These are phyloP conservation scores for Alitta virens DNA, from an alignment of 2,888 invertebrate species.

Conservation along the genomic window DNA sequence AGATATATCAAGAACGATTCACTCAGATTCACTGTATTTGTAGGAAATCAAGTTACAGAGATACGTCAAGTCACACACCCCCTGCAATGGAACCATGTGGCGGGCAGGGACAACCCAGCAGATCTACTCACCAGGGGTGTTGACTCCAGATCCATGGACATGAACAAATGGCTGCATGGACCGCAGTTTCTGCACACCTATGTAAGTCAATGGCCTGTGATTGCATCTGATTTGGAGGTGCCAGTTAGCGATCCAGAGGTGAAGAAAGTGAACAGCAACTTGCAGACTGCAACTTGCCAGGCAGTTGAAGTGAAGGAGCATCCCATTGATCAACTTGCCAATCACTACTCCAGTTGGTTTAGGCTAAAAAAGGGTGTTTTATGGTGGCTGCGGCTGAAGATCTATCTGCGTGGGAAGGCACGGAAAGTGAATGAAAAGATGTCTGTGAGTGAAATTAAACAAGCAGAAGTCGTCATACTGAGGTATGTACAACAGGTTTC, in stretches of 20 bases:
- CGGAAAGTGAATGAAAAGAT: neutral
- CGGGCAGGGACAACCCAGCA: conserved; percentile 39
- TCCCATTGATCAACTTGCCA: neutral
- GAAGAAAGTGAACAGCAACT: neutral
- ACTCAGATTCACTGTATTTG: conserved; percentile 34
- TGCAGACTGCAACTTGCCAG: neutral
- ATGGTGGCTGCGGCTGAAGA: neutral
- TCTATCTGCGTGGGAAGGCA: neutral
- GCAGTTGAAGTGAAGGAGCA: neutral
- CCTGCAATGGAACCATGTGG: conserved; percentile 34
- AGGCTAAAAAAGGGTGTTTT: neutral
- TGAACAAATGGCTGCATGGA: conserved; percentile 21
- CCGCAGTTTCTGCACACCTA: conserved; percentile 22
- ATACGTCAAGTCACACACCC: conserved; percentile 27
- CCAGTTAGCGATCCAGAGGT: conserved; percentile 6
- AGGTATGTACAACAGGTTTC: conserved; percentile 6
- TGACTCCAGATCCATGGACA: conserved; percentile 15
- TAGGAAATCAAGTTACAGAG: conserved; percentile 32
- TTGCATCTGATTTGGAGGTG: neutral
- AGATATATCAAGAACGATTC: conserved; percentile 25
- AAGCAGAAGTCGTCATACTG: conserved; percentile 8
- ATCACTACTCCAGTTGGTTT: conserved; percentile 13
- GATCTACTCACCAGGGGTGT: conserved; percentile 35
- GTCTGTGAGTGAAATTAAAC: neutral
- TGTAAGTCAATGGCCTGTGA: neutral